Evolutionary conservation across 1,140 invertebrate species (phyloP).

Genomic region (Heliconius eleuchia): DNA sequence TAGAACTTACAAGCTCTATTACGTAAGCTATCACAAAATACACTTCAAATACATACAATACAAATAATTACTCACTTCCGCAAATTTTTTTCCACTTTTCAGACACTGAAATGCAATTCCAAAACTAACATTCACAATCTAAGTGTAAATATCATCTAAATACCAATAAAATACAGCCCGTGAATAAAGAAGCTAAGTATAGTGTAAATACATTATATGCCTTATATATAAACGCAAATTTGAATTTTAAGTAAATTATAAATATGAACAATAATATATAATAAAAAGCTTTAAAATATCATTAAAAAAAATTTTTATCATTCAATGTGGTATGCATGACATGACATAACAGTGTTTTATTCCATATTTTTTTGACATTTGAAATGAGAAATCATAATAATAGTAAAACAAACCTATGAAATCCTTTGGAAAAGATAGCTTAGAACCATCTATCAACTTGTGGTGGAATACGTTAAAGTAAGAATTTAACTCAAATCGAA

Average conservation of each 20-base stretch:
- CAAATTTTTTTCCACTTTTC: slow-evolving; percentile 80
- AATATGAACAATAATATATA: neutral
- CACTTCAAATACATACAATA: slow-evolving; percentile 60
- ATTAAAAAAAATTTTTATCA: neutral
- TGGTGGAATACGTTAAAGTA: neutral
- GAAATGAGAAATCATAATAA: neutral
- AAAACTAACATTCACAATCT: slow-evolving; percentile 76
- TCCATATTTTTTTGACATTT: neutral
- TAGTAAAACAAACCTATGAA: neutral
- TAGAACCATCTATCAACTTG: neutral
- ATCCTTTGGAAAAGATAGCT: neutral
- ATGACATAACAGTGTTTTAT: neutral
- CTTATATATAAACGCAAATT: neutral
- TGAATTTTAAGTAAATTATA: neutral
- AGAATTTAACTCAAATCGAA: neutral
- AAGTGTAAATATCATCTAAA: slow-evolving; percentile 51
- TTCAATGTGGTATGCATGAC: neutral
- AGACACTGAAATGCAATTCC: slow-evolving; percentile 79
- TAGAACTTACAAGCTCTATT: slow-evolving; percentile 48
- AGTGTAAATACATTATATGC: neutral
- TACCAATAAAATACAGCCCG: slow-evolving; percentile 43
- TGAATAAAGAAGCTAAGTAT: slow-evolving; percentile 43
- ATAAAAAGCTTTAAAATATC: slow-evolving; percentile 4
- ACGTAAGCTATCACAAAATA: slow-evolving; percentile 49
- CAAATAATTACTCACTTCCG: slow-evolving; percentile 74